A percentile compares a stretch with the other conserved stretches of the same genome.
phyloP scores from a whole-genome alignment of 2,113 vertebrate genomes.

The Pampusana beccarii region DNA sequence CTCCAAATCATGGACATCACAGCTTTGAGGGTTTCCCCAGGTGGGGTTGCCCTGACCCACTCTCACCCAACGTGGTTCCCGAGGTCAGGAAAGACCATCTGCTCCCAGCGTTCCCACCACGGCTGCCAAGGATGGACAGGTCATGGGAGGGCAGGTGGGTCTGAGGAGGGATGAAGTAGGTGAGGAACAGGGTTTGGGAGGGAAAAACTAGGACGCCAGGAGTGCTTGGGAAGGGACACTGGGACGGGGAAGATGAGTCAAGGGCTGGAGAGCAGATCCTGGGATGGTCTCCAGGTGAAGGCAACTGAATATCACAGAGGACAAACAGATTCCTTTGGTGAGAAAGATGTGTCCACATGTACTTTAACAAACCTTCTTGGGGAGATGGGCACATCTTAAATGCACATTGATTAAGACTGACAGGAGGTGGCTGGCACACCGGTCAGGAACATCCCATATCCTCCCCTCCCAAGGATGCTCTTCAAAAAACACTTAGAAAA shows the following conservation, averaged over 20 bases:
- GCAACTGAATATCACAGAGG: neutral
- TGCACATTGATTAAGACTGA: too few species aligned
- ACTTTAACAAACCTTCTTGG: neutral
- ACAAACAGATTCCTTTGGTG: neutral
- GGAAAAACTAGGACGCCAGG: neutral
- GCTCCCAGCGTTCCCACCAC: neutral
- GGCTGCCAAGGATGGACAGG: neutral
- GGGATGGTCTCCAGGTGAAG: neutral
- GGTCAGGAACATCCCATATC: neutral
- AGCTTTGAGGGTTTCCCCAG: neutral
- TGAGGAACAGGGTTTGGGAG: neutral
- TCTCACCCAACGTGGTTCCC: neutral
- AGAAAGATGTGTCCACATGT: accelerated
- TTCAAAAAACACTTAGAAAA: neutral
- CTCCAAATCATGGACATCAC: neutral
- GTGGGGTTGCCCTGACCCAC: neutral
- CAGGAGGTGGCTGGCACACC: neutral
- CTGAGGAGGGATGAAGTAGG: neutral
- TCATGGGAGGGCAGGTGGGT: neutral
- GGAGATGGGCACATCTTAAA: neutral
- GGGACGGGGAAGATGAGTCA: neutral
- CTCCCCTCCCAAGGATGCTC: neutral
- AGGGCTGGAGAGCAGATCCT: neutral
- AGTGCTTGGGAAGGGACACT: neutral
- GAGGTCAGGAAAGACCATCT: neutral